Evolutionary conservation across 53 echinoderm and acorn worm species (phyloP), one percentile per base, ranked within the genome.

Genomic region (Holothuria leucospilota): DNA sequence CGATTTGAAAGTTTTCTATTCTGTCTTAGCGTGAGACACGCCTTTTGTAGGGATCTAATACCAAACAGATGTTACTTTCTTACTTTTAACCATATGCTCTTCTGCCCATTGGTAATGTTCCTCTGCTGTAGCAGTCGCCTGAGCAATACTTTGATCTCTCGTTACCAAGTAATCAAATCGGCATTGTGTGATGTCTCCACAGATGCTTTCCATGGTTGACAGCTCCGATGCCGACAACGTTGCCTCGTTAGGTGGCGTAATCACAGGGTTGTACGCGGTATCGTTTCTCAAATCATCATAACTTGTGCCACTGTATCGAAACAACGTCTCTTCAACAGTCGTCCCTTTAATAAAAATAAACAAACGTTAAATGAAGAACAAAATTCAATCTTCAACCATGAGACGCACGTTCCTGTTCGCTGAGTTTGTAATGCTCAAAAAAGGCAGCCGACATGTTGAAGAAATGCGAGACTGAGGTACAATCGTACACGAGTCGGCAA

Each of bases 251-350:
- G 90, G 90, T 16, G 80, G 38, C 60, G 38, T 77, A 46, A 96
- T 62, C 0, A 62, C 49, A 4, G 96, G 93, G 11, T 93, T 87
- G 62, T 91, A 80, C 21, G 4, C 89, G 27, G 74, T 74, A 1
- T 14, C 10, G 77, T 96, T 93, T 13, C 77, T 87, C 80, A 93
- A 96, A 75, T 89, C 56, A 10, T 21, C n/a, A 51, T 71, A 74
- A 10, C 29, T 39, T 20, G 15, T 85, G 9, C 16, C 62, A 8
- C 82, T 68, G 13, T 82, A 86, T 18, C 78, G 78, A 62, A 93
- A 93, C 9, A 90, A 41, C 20, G 29, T 61, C 1, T 87, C 41
- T 2, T 85, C 66, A 4, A 69, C 20, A 18, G 91, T 88, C 18
- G 63, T 38, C 88, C 90, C 95, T 90, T 62, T 38, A 80, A 40